These are phyloP conservation scores for Drosophila simulans DNA, from an alignment of 1,140 invertebrate genomes.

Conservation along the genomic window DNA sequence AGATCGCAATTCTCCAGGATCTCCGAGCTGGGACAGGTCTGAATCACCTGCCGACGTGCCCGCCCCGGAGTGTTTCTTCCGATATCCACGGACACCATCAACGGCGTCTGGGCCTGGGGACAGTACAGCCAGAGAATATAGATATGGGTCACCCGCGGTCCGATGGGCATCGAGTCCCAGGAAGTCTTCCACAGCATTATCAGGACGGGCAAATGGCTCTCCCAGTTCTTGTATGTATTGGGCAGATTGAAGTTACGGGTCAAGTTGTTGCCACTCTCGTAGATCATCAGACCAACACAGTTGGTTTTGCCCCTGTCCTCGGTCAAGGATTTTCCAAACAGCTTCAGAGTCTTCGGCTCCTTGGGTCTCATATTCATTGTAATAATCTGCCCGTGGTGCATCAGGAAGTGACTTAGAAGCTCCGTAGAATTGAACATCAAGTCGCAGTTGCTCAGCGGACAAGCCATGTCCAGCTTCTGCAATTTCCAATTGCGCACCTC, in stretches of 20 bases:
- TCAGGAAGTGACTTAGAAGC: slow-evolving; percentile 16
- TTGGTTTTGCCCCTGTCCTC: not conserved
- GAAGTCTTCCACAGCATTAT: slow-evolving; percentile 27
- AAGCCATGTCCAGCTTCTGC: slow-evolving; percentile 4
- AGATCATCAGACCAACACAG: slow-evolving; percentile 14
- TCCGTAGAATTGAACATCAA: not conserved
- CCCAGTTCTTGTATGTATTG: not conserved
- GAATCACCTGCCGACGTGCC: not conserved
- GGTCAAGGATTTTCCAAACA: not conserved
- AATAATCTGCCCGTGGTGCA: not conserved
- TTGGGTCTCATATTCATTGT: not conserved
- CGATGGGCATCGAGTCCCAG: slow-evolving; percentile 2
- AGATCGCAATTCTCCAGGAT: not conserved
- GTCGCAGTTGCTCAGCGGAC: slow-evolving; percentile 11
- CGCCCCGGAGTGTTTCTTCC: not conserved
- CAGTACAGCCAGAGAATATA: slow-evolving; percentile 28
- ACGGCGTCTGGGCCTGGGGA: slow-evolving; percentile 5
- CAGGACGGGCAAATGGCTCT: not conserved
- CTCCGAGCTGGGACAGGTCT: slow-evolving; percentile 4
- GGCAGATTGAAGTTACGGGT: slow-evolving; percentile 3
- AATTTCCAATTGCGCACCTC: not conserved
- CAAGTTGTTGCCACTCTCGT: not conserved
- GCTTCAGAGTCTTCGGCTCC: not conserved
- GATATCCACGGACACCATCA: not conserved
- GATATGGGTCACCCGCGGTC: slow-evolving; percentile 11